A percentile compares a stretch with the other conserved stretches of the same genome.
Evolutionary conservation across 2,888 invertebrate species (phyloP).

Genomic region (Parnassius apollo): DNA sequence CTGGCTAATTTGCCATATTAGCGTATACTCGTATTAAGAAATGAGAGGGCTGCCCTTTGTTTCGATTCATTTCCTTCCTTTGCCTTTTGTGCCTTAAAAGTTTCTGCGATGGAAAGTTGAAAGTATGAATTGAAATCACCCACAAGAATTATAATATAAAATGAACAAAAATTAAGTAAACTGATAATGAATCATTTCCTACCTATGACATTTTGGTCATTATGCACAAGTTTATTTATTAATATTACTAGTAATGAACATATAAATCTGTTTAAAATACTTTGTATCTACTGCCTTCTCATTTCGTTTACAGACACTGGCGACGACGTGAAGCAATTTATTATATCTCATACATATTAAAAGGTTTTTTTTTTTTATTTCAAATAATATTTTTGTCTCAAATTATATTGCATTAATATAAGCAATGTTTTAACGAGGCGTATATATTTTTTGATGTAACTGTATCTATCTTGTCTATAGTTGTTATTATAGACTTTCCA

Average conservation of each 20-base stretch:
- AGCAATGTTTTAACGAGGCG: slow-evolving; percentile 14
- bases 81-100: slow-evolving; percentile 12
- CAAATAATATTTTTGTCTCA: background rate
- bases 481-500: slow-evolving; percentile 24
- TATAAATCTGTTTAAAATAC: background rate
- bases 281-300: slow-evolving; percentile 6
- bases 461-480: slow-evolving; percentile 29
- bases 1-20: slow-evolving; percentile 68
- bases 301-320: slow-evolving; percentile 12
- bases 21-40: slow-evolving; percentile 31
- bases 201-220: background rate
- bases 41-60: slow-evolving; percentile 30
- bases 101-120: background rate
- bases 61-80: slow-evolving; percentile 1
- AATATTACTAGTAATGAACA: slow-evolving; percentile 7
- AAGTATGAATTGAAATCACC: too few relatives aligned
- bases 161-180: too few relatives aligned
- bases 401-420: slow-evolving; percentile 2
- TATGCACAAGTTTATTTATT: background rate
- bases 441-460: slow-evolving; percentile 11
- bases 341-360: background rate
- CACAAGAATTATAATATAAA: too few relatives aligned
- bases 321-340: background rate
- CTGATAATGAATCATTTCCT: background rate
- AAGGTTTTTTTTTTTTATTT: background rate